These are phyloP conservation scores for Jaculus jaculus DNA, from an alignment of 2,113 vertebrate species.

Conservation along the genomic window DNA sequence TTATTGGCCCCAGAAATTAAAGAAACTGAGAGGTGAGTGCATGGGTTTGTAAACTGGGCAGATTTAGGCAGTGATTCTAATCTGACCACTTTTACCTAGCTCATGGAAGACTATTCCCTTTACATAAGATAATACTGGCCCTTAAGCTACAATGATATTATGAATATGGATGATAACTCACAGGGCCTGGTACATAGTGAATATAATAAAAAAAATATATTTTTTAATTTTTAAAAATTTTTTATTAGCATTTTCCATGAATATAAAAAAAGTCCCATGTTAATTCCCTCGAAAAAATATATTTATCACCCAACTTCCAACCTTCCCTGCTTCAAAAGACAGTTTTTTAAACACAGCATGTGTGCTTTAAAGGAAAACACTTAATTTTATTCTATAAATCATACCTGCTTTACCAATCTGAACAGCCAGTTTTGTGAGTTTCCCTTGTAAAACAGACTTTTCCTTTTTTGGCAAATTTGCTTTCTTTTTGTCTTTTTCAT, in stretches of 20 bases:
- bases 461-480: conserved; percentile 96
- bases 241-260: too few relatives aligned
- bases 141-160: background rate
- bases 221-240: too few relatives aligned
- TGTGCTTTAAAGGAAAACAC: background rate
- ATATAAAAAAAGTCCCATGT: too few relatives aligned
- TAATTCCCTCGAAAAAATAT: too few relatives aligned
- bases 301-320: background rate
- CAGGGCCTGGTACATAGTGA: background rate
- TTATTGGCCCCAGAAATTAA: background rate
- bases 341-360: background rate
- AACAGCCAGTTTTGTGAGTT: conserved; percentile 97
- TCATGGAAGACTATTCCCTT: background rate
- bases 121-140: background rate
- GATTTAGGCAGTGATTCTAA: background rate
- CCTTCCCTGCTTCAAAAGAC: background rate
- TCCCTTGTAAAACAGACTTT: conserved; percentile 98
- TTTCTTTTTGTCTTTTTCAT: conserved; percentile 95
- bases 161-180: conserved; percentile 15
- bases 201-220: background rate
- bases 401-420: conserved; percentile 99
- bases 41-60: background rate
- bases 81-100: background rate
- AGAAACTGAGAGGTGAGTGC: background rate
- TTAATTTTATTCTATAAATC: background rate